Evolutionary conservation across 2,888 invertebrate genomes (phyloP).

Genomic region (Teleogryllus oceanicus): DNA sequence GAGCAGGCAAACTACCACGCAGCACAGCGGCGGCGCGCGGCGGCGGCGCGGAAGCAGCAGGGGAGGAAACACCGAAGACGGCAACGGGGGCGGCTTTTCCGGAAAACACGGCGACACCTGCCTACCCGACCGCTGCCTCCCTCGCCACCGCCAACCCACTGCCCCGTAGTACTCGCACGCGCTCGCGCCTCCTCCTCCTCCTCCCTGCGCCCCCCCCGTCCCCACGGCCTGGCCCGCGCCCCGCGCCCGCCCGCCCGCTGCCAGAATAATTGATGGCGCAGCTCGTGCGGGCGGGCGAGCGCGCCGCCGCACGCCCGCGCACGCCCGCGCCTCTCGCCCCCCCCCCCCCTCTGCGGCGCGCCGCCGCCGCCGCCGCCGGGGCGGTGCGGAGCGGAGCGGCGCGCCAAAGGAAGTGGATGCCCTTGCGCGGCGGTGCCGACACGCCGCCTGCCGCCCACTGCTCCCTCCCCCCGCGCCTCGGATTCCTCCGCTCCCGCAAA

Average conservation of each 20-base stretch:
- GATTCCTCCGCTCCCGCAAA: conserved; percentile 39
- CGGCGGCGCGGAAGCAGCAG: not conserved
- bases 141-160: not conserved
- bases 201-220: not conserved
- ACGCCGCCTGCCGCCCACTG: conserved; percentile 35
- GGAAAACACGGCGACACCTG: not conserved
- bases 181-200: not conserved
- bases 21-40: no score
- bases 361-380: not conserved
- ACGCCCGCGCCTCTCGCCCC: not conserved
- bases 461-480: conserved; percentile 38
- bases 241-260: not conserved
- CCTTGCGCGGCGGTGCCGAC: conserved; percentile 29
- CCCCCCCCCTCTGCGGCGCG: no score
- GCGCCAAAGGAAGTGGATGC: no score
- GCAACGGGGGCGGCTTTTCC: not conserved
- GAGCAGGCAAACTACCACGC: no score
- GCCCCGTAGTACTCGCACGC: not conserved
- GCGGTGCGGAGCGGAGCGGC: conserved; percentile 24
- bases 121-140: not conserved
- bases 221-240: not conserved
- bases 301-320: not conserved
- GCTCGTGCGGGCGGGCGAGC: not conserved
- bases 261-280: conserved; percentile 18
- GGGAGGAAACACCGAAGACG: not conserved